Evolutionary conservation across 92 coral and sea anemone species (phyloP), one percentile per base, ranked within the genome.

Genomic region (Umimayanthus kanabou): DNA sequence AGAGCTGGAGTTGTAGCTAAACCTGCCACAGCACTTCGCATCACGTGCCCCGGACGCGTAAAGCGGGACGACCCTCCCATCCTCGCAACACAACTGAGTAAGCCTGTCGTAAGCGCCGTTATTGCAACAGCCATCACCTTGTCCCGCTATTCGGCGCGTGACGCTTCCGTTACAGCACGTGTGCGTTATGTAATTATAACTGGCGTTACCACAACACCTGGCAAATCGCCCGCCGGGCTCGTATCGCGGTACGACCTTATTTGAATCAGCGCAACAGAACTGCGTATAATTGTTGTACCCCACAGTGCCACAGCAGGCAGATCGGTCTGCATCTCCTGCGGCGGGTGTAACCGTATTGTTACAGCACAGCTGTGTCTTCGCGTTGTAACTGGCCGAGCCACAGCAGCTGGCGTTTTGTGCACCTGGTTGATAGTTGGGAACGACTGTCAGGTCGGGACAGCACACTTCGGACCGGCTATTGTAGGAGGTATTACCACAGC

Each of bases 21-120:
- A 30, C 64, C 20, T 73, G 14, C 92, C 92, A 50, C 92, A 89
- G 79, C 92, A 89, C 84, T 78, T 50, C 5, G 92, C 83, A 70
- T 77, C 39, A 25, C 70, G 61, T 20, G 67, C 85, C 25, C 92
- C 89, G 6, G 55, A 55, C 13, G 58, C 57, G 23, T 55, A 76
- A 0, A 80, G 81, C 47, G 88, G 78, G 6, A 84, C 84, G 18
- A 89, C 28, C 55, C 53, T 84, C 45, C 81, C 89, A 42, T 81
- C 78, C 39, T 23, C 33, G 26, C 91, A 89, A 57, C 91, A 89
- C 30, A 89, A 26, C 22, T 77, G 76, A 1, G 18, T 89, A 20
- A 39, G 72, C 10, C 39, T 65, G 70, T 89, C 64, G n/a, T 55
- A 89, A 49, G 77, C 43, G 49, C 45, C 86, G 14, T 53, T 79